These are phyloP conservation scores for Myrmophylax atrothorax DNA, from an alignment of 2,113 vertebrate species.

Conservation along the genomic window DNA sequence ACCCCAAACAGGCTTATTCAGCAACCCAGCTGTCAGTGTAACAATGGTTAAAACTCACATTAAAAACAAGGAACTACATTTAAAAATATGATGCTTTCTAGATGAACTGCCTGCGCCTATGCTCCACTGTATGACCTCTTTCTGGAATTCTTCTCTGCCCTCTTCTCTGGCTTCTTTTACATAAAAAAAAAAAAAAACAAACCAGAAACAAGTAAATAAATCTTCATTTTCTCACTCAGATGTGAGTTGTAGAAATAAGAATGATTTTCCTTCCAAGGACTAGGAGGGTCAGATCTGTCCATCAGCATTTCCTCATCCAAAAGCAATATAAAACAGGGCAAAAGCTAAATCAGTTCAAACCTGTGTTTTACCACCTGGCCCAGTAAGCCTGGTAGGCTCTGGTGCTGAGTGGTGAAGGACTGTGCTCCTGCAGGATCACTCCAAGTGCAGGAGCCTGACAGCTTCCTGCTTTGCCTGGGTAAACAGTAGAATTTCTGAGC, in stretches of 20 bases:
- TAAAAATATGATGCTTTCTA: background rate
- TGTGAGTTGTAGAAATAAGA: background rate
- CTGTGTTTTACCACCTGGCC: background rate
- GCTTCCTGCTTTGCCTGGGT: background rate
- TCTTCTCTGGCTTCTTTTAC: background rate
- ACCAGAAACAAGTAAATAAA: background rate
- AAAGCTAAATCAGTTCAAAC: background rate
- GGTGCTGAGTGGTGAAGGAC: background rate
- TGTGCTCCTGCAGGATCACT: background rate
- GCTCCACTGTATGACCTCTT: background rate
- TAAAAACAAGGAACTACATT: background rate
- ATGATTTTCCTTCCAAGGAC: background rate
- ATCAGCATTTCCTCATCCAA: background rate
- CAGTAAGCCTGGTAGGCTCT: background rate
- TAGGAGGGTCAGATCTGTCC: background rate
- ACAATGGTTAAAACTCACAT: background rate
- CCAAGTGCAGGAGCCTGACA: background rate
- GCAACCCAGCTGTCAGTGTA: background rate
- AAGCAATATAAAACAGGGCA: background rate
- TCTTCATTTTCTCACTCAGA: background rate
- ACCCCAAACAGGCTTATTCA: background rate
- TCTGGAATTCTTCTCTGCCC: background rate
- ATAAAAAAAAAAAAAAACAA: background rate
- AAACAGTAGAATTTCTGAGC: background rate
- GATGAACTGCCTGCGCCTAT: background rate